phyloP scores from a whole-genome alignment of 2,797 vertebrate species.

The Pipistrellus pygmaeus region DNA sequence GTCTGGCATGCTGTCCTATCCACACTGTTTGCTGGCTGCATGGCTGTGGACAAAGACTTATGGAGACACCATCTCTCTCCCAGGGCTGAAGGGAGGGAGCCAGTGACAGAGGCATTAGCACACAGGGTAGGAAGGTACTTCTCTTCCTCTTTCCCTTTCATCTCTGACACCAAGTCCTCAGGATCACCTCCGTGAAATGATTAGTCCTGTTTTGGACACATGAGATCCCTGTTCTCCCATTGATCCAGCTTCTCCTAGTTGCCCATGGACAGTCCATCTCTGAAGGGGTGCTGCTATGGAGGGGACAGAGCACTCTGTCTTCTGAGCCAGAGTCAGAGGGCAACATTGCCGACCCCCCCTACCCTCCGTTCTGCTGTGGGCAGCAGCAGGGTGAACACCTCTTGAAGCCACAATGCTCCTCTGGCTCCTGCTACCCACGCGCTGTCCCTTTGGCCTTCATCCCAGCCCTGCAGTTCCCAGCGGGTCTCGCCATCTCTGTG shows the following conservation, averaged over 20 bases:
- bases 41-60: not conserved
- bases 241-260: not conserved
- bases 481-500: not conserved
- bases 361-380: not conserved
- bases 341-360: accelerated
- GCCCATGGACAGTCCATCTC: accelerated
- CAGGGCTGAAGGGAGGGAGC: not conserved
- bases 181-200: not conserved
- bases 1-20: accelerated
- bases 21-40: accelerated
- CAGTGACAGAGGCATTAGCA: not conserved
- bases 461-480: not conserved
- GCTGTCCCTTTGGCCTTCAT: not conserved
- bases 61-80: not conserved
- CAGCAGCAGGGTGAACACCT: too few relatives aligned
- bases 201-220: not conserved
- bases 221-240: not conserved
- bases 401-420: not conserved
- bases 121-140: accelerated
- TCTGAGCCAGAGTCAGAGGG: not conserved
- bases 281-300: not conserved
- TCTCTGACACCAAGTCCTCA: not conserved
- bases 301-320: not conserved
- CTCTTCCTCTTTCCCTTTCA: not conserved
- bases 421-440: not conserved